Conservation (phyloP, 2,113 vertebrate genomes). For the Muntiacus reevesi region DNA sequence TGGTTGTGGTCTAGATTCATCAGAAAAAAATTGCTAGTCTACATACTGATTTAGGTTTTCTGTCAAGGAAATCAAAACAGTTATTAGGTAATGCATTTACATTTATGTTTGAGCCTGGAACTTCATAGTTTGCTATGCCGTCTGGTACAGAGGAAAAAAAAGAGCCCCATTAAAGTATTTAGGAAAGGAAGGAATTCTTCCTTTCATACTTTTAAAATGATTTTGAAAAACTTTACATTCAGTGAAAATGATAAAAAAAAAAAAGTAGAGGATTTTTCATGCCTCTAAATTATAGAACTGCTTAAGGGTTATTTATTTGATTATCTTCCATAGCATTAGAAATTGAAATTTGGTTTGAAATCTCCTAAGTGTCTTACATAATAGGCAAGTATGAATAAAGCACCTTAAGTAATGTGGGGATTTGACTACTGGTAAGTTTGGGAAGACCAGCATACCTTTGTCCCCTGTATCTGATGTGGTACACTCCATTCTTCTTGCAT, state of each 20-base stretch:
- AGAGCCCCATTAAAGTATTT: neutral
- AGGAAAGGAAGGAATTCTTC: neutral
- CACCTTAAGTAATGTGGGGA: conserved; percentile 56
- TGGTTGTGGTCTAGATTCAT: neutral
- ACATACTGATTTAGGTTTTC: conserved; percentile 7
- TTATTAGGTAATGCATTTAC: conserved; percentile 11
- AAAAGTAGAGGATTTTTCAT: conserved; percentile 20
- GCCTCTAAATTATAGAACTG: conserved; percentile 29
- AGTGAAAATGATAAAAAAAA: neutral
- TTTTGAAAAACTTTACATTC: conserved; percentile 6
- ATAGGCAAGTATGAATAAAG: conserved; percentile 52
- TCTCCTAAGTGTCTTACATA: neutral
- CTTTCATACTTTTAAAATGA: neutral
- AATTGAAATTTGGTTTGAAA: conserved; percentile 12
- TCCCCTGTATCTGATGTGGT: conserved; percentile 30
- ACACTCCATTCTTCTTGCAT: conserved; percentile 74
- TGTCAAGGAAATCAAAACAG: neutral
- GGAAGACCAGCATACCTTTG: conserved; percentile 43
- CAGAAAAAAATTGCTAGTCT: conserved; percentile 14
- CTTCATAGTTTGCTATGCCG: neutral
- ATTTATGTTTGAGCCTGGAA: conserved; percentile 4
- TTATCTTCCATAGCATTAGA: neutral
- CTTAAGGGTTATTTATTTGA: neutral
- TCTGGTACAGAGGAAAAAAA: conserved; percentile 16
- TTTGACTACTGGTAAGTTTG: conserved; percentile 54